Conservation (phyloP, 2,113 vertebrate species). For the Hymenochirus boettgeri region DNA sequence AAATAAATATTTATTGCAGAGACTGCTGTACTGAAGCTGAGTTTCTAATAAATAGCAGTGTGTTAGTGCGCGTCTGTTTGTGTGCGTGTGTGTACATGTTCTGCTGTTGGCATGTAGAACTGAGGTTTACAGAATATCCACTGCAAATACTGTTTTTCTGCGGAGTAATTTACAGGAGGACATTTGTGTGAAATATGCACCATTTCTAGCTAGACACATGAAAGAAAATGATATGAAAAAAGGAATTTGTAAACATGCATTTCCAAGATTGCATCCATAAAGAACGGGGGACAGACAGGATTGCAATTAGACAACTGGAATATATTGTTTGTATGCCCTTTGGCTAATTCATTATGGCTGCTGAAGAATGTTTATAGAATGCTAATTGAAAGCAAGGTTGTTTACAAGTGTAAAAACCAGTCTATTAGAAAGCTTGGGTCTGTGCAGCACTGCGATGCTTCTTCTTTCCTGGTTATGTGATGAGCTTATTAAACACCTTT, state of each 20-base stretch:
- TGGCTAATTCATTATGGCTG: constrained; percentile 44
- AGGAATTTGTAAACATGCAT: constrained; percentile 40
- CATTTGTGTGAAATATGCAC: constrained; percentile 34
- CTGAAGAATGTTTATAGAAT: constrained; percentile 34
- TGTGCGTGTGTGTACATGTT: not conserved
- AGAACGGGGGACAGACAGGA: constrained; percentile 40
- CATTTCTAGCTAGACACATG: constrained; percentile 30
- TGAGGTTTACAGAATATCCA: constrained; percentile 26
- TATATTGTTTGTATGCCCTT: constrained; percentile 41
- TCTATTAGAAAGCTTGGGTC: constrained; percentile 10
- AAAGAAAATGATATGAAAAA: constrained; percentile 24
- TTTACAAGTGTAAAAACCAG: constrained; percentile 22
- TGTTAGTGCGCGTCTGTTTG: not conserved
- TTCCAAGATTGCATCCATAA: constrained; percentile 43
- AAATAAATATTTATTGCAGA: not conserved
- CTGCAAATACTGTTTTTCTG: constrained; percentile 14
- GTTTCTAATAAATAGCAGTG: not conserved
- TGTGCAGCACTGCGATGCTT: not conserved
- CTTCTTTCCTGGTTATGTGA: constrained; percentile 1
- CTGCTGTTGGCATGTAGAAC: not conserved
- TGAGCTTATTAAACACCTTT: constrained; percentile 15
- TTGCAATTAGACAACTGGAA: constrained; percentile 44
- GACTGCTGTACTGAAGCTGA: not conserved
- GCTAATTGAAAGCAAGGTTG: constrained; percentile 34
- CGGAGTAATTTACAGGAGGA: constrained; percentile 31